Evolutionary conservation across 2,888 invertebrate species (phyloP), one percentile per base, ranked within the genome.

Genomic region (Nephrotoma appendiculata): DNA sequence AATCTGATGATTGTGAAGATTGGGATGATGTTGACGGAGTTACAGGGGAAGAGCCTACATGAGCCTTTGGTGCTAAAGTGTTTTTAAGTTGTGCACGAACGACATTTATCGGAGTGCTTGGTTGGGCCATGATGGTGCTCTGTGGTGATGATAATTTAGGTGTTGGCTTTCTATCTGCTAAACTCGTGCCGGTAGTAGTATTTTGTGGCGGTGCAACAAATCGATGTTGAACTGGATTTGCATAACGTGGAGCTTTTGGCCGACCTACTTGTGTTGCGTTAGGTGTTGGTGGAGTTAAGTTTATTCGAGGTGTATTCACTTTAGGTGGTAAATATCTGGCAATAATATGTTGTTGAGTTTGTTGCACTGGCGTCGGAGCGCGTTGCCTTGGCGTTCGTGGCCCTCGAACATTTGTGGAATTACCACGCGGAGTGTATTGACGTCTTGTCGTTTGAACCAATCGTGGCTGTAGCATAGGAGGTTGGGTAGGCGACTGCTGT

Each of bases 401-500:
- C 9, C 42, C 43, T 42, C 84, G 3, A 84, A 42, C n/a, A 43
- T 12, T 12, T 42, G 84, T 41, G 12, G 15, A 6, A 84, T 5
- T 71, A 15, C 42, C 84, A 41, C 84, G 84, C 7, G 84, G 84
- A 31, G 71, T 71, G 31, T 71, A 71, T 31, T 71, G 71, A 7
- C 84, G 12, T 11, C 84, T 43, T 84, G 42, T 42, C 2, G 84
- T 6, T 42, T 41, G 41, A 12, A 84, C 85, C n/a, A 87, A 31
- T 44, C 85, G 31, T 7, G 44, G 85, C 45, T 87, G 87, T 19
- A 45, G 43, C 15, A 57, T 2, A 57, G 52, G 31, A 41, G 42
- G 41, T 86, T 87, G 87, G 41, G 87, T 85, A 83, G 71, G 83
- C 7, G 87, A 83, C 19, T 86, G 87, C 19, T 86, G 87, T 43